Base-by-base conservation (phyloP, 1,140 invertebrate genomes). In the Bacillus rossius region DNA sequence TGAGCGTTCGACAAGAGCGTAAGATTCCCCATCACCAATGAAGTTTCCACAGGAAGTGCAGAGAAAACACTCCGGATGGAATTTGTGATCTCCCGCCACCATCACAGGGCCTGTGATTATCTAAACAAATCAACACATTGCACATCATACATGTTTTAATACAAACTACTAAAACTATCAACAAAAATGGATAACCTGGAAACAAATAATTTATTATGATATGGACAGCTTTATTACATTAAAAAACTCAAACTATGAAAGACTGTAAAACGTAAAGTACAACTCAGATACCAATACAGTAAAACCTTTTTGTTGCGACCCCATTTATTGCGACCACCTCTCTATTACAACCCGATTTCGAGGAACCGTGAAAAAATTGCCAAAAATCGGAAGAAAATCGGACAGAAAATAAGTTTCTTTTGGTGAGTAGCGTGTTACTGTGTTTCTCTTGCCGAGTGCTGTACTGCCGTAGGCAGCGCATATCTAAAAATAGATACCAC, bases 21-120 rank as follows among this genome's bases (percentile, higher is more conserved):
- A 96, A 7, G 91, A 86, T 65, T 96, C 91, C 19, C 91, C 91
- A 78, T 95, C 92, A 29, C 92, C 93, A 65, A 97, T 93, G 68
- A 88, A 92, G 8, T 81, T 75, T n/a, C 81, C 77, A 73, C 94
- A 97, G 7, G 83, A 82, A 22, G 78, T 78, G 69, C 94, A 97
- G 62, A 87, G 84, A 78, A 97, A 94, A 77, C 94, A 97, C 80
- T 97, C 93, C 58, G 93, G 92, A 77, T 97, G 94, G 76, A 94
- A 96, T 72, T 92, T 91, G 73, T 94, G 92, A 70, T 94, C 90
- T 17, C 93, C 93, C 16, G 92, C 93, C 60, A 93, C 84, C 93
- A 96, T 96, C 45, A 96, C 91, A 23, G 93, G 93, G 0, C 94
- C 93, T 0, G 92, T 92, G 66, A 95, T 95, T 54, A 88, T 77